Base-by-base conservation (phyloP, 2,113 vertebrate genomes). In the Catharus minimus region DNA sequence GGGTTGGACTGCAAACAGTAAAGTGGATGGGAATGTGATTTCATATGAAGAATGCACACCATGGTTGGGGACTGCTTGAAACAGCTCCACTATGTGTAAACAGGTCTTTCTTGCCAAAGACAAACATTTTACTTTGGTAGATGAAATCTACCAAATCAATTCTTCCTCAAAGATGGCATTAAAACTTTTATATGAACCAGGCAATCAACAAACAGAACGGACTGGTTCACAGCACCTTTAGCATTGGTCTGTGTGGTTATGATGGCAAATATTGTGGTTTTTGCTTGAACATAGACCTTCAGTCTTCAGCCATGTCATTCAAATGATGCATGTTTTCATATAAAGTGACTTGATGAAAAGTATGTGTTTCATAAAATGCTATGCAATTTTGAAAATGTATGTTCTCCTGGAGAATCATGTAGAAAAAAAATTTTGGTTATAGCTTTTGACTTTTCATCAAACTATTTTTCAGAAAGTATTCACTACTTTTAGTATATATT, bases 31-130 rank as follows among this genome's bases (percentile, higher is more conserved):
- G 49, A 86, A 71, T 12, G 49, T 60, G 44, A 22, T 77, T 90
- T 71, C 4, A 0, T 56, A 43, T 11, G 1, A 20, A 57, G 52
- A 36, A 20, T 1, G 1, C 18, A 27, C 1, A 3, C 12, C 0
- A 1, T 1, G 3, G 2, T 4, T 36, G 11, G 14, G 15, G 11
- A 38, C 11, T 4, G 1, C 50, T 81, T 55, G 30, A 39, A 57
- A 5, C 79, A 77, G 4, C 27, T 92, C 28, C 26, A 44, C 5
- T 43, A 7, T 19, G 7, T 2, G 1, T 56, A 43, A 71, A 56
- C 5, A 86, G 30, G 27, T 22, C 26, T 77, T 56, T 56, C n/a
- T 27, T 71, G 18, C 5, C 36, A 36, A 58, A 75, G 52, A 22
- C 77, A 80, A 78, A 17, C 16, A n/a, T 23, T 71, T 72, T 36